Base-by-base conservation (phyloP, 2,797 vertebrate species). In the Bovichtus diacanthus region DNA sequence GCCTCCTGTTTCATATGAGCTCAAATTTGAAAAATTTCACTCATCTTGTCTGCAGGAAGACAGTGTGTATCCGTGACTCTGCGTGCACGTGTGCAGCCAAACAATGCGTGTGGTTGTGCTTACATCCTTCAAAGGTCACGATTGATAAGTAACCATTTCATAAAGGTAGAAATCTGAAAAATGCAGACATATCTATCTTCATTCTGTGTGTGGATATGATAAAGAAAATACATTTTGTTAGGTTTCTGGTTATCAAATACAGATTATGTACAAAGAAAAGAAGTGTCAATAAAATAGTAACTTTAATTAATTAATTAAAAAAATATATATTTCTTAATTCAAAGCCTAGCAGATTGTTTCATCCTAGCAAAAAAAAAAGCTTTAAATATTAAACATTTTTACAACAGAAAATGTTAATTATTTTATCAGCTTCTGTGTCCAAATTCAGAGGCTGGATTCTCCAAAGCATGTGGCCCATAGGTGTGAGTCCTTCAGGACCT, bases 1-100 rank as follows among this genome's bases (percentile, higher is more conserved):
- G 67, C 68, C 50, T 82, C 44, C 54, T 21, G 67, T 50, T 78
- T 81, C 80, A 81, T 70, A 60, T 47, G 46, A 75, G 55, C 54
- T 54, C 54, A 68, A 83, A 81, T 68, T 3, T 76, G 34, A 81
- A 80, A 64, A 7, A 23, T 46, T 56, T 70, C 60, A 16, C 62
- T 80, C 64, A 29, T 54, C 51, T 64, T 8, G 38, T 44, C 60
- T 31, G 10, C 34, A 67, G 6, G 3, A 41, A 53, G 8, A 31
- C 18, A 6, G 31, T 27, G 25, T 63, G 56, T 34, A 10, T 49
- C 9, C 21, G 38, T 9, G 36, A 4, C 44, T 63, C 23, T n/a
- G 39, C 5, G 31, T 9, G n/a, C 0, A 2, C 3, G 2, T 54
- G 54, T n/a, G 18, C 16, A 47, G 54, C 18, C 21, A 47, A 41